These are phyloP conservation scores for Gnathonemus longibarbis DNA, from an alignment of 2,113 vertebrate genomes.

Conservation along the genomic window DNA sequence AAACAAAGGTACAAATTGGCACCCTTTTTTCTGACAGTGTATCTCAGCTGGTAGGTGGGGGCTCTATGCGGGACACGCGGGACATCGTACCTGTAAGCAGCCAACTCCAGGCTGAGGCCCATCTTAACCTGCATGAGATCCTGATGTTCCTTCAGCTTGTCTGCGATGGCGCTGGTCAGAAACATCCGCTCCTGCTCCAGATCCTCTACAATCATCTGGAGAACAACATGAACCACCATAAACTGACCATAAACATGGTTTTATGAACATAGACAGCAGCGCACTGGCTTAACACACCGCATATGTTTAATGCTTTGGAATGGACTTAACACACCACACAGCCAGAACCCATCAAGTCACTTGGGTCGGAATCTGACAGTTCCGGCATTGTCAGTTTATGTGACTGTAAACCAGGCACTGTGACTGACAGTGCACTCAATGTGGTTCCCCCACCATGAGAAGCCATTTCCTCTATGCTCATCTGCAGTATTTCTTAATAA, in stretches of 20 bases:
- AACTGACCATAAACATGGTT: neutral
- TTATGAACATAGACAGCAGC: neutral
- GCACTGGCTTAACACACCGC: neutral
- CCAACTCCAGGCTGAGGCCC: slow-evolving; percentile 82
- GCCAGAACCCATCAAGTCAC: neutral
- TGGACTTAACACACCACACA: neutral
- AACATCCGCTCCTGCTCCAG: slow-evolving; percentile 77
- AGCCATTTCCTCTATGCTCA: neutral
- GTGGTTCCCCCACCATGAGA: neutral
- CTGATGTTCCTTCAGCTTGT: slow-evolving; percentile 79
- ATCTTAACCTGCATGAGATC: slow-evolving; percentile 84
- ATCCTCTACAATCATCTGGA: slow-evolving; percentile 69
- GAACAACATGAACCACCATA: slow-evolving; percentile 23
- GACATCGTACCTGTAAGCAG: slow-evolving; percentile 79
- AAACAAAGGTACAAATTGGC: neutral
- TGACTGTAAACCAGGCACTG: no score
- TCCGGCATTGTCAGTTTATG: neutral
- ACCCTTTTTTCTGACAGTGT: neutral
- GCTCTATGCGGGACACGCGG: neutral
- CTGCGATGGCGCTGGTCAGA: slow-evolving; percentile 67
- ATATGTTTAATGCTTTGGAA: neutral
- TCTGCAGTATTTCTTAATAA: neutral
- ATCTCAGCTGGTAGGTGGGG: neutral
- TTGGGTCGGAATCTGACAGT: neutral
- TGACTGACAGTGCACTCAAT: neutral